Conservation (phyloP, 2,888 invertebrate genomes). For the Anthophora plumipes region DNA sequence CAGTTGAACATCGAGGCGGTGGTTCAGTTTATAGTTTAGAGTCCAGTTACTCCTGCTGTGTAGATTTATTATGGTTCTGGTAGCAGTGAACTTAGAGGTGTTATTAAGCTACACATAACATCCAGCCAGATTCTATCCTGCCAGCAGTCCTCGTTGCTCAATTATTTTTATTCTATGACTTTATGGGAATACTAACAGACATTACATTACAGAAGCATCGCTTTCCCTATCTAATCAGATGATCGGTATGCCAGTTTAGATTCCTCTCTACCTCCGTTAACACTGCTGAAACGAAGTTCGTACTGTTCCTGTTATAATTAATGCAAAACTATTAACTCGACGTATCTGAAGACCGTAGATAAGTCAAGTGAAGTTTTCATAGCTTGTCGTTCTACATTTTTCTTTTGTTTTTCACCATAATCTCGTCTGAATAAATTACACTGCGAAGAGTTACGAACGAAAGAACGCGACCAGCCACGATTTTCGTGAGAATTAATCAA, state of each 20-base stretch:
- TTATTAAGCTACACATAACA: slow-evolving; percentile 8
- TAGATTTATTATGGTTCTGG: slow-evolving; percentile 30
- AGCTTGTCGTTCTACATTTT: background rate
- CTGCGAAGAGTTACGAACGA: background rate
- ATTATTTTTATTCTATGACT: slow-evolving; percentile 12
- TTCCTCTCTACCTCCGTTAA: background rate
- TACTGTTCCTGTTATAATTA: background rate
- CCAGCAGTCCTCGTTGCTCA: background rate
- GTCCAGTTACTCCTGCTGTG: slow-evolving; percentile 21
- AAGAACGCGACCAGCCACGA: background rate
- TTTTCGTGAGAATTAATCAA: background rate
- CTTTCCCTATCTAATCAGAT: slow-evolving; percentile 8
- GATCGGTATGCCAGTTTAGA: slow-evolving; percentile 14
- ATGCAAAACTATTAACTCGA: background rate
- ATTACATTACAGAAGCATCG: background rate
- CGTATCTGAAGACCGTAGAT: background rate
- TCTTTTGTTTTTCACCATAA: no score
- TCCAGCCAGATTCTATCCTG: slow-evolving; percentile 3
- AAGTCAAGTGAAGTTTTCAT: background rate
- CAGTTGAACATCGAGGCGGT: background rate
- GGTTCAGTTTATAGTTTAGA: slow-evolving; percentile 20
- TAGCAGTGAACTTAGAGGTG: slow-evolving; percentile 9
- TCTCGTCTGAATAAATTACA: background rate
- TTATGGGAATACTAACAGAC: slow-evolving; percentile 4
- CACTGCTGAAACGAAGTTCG: background rate